Evolutionary conservation across 2,888 invertebrate species (phyloP), one percentile per base, ranked within the genome.

Genomic region (Lissonota sp.): DNA sequence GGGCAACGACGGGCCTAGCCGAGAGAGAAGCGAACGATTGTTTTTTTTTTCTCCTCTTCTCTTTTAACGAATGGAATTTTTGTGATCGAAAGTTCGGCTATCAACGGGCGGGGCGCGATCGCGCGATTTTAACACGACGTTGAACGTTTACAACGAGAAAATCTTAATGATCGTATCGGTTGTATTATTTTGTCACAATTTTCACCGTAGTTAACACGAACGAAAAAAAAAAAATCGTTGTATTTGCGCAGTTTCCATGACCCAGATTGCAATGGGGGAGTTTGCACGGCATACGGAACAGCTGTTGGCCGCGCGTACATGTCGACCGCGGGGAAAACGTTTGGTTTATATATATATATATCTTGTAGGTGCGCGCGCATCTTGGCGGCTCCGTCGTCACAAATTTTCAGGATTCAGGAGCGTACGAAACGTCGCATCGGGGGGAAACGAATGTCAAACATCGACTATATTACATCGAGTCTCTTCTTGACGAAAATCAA

Each of bases 201-300:
- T 78, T 79, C 67, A 64, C 62, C 39, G 39, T 26, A n/a, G 44
- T 16, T 16, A 49, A 71, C 63, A 12, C 66, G 40, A 49, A 73
- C 7, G 49, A 16, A 44, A n/a, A n/a, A n/a, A n/a, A n/a, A n/a
- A 26, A 26, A 26, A 63, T 26, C 1, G n/a, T 42, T 80, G 86
- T 87, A 89, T 90, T 90, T 91, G 91, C 92, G 92, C 92, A 92
- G 91, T 92, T 91, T 87, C 90, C 91, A 89, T 92, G 92, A 92
- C 92, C 92, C 91, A 92, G 90, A 92, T 92, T 90, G 73, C 85
- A 83, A 87, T 89, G 91, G 91, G 75, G 92, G 91, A 91, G 91
- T 91, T 91, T 84, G 92, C 88, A 91, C 92, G 92, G 87, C 89
- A 88, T 87, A 87, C 87, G 91, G 92, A 92, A 92, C 91, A 91